These are phyloP conservation scores for Neolamprologus tretocephalus DNA, from an alignment of 2,113 vertebrate genomes.

Conservation along the genomic window DNA sequence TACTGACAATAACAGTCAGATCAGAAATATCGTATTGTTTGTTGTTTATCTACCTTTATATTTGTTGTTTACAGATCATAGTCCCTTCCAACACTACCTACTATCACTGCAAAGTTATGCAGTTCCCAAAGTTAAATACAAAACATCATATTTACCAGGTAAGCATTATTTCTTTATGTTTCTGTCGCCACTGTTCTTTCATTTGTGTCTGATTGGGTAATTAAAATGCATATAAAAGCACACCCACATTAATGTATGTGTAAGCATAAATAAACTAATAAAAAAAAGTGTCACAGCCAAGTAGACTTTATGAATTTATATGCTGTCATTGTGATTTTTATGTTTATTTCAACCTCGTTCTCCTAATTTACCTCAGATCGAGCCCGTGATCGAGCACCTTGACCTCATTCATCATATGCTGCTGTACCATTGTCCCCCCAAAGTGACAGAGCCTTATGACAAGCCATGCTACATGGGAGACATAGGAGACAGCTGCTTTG, in stretches of 20 bases:
- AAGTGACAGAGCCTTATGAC: slow-evolving; percentile 40
- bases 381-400: slow-evolving; percentile 57
- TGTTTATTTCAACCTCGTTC: not conserved
- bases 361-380: slow-evolving; percentile 55
- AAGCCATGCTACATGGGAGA: slow-evolving; percentile 53
- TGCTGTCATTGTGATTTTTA: not conserved
- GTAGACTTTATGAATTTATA: not conserved
- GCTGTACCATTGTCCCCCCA: slow-evolving; percentile 69
- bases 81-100: slow-evolving; percentile 67
- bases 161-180: not conserved
- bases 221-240: not conserved
- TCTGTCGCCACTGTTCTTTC: not conserved
- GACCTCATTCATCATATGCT: slow-evolving; percentile 77
- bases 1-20: not conserved
- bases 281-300: not conserved
- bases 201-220: not conserved
- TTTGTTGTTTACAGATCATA: slow-evolving; percentile 58
- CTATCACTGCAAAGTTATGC: slow-evolving; percentile 76
- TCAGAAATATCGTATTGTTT: not conserved
- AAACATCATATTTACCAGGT: slow-evolving; percentile 79
- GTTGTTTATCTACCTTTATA: not conserved
- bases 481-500: slow-evolving; percentile 53
- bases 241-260: not conserved
- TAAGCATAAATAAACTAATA: not conserved
- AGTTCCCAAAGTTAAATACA: slow-evolving; percentile 51